A percentile compares a stretch with the other conserved stretches of the same genome.
phyloP scores from a whole-genome alignment of 2,113 vertebrate species.

The Cyphomyrus discorhynchus region DNA sequence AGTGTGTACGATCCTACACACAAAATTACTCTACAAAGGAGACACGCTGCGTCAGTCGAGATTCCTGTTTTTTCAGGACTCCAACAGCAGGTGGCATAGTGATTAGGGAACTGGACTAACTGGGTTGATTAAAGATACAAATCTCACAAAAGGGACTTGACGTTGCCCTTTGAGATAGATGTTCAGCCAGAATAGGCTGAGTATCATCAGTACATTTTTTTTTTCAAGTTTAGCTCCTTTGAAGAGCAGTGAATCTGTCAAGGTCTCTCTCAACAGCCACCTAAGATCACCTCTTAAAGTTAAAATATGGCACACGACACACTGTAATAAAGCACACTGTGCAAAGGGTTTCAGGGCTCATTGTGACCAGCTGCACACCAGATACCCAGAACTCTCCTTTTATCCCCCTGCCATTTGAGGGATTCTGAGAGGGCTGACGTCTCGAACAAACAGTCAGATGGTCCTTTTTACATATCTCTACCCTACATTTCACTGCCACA shows the following conservation, averaged over 20 bases:
- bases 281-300: not conserved
- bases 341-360: not conserved
- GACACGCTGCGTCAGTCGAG: not conserved
- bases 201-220: not conserved
- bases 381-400: not conserved
- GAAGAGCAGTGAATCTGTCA: not conserved
- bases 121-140: not conserved
- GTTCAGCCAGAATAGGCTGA: not conserved
- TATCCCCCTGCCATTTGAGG: not conserved
- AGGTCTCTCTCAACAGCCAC: not conserved
- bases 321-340: not conserved
- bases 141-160: not conserved
- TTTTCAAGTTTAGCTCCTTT: not conserved
- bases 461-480: not conserved
- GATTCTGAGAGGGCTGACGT: not conserved
- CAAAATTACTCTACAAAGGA: not conserved
- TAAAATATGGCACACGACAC: not conserved
- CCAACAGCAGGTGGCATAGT: not conserved
- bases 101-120: not conserved
- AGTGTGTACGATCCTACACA: not conserved
- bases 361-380: not conserved
- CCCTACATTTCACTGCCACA: not conserved
- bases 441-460: not conserved
- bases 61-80: not conserved
- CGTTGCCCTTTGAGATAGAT: not conserved